Conservation (phyloP, 2,113 vertebrate species). For the Hemicordylus capensis region DNA sequence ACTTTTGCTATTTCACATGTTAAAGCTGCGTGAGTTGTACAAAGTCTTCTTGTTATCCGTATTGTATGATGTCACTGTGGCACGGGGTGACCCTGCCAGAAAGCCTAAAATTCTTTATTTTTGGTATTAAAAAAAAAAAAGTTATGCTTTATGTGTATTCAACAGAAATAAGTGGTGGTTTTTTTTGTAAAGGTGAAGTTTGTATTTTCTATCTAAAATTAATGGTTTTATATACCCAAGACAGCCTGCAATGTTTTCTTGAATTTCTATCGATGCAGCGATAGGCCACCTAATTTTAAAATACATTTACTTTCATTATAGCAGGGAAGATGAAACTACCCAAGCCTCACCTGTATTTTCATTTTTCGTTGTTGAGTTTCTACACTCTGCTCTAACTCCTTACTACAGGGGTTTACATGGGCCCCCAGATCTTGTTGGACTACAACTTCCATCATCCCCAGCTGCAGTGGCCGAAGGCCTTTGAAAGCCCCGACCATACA, state of each 20-base stretch:
- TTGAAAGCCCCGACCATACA: no score
- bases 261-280: slow-evolving; percentile 67
- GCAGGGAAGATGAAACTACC: slow-evolving; percentile 58
- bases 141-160: slow-evolving; percentile 90
- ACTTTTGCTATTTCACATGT: slow-evolving; percentile 77
- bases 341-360: slow-evolving; percentile 56
- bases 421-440: no score
- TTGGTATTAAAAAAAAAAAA: slow-evolving; percentile 86
- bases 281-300: slow-evolving; percentile 64
- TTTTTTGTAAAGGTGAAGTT: slow-evolving; percentile 86
- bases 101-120: slow-evolving; percentile 91
- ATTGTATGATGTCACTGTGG: slow-evolving; percentile 78
- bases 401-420: no score
- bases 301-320: slow-evolving; percentile 65
- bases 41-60: slow-evolving; percentile 73
- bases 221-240: slow-evolving; percentile 81
- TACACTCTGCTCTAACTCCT: no score
- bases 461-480: no score
- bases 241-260: slow-evolving; percentile 79
- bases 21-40: slow-evolving; percentile 73
- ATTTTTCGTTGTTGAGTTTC: not conserved
- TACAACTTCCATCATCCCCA: no score
- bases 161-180: slow-evolving; percentile 83
- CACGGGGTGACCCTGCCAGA: slow-evolving; percentile 77
- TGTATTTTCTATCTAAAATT: slow-evolving; percentile 88